Conservation (phyloP, 2,113 vertebrate species). For the Labrus mixtus region DNA sequence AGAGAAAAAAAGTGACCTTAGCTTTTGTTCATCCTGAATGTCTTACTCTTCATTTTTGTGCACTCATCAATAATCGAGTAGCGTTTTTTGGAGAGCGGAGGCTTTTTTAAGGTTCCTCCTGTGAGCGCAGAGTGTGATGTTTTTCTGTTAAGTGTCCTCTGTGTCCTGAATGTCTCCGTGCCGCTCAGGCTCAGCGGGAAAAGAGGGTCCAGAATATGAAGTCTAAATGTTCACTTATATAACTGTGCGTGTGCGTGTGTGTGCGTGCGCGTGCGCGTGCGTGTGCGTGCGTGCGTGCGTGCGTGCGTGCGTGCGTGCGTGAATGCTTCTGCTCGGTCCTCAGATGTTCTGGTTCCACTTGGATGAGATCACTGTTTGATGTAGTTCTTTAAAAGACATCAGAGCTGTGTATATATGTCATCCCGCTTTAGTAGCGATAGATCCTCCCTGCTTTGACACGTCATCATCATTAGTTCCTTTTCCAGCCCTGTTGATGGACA, state of each 20-base stretch:
- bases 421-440: no score
- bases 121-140: conserved; percentile 12
- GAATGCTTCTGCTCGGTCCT: conserved; percentile 4
- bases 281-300: no score
- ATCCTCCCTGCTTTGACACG: conserved; percentile 24
- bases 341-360: conserved; percentile 22
- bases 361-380: conserved; percentile 35
- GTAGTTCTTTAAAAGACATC: conserved; percentile 39
- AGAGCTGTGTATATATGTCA: conserved; percentile 4
- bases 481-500: neutral
- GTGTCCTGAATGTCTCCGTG: neutral
- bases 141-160: conserved; percentile 1
- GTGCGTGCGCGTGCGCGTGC: no score
- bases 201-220: conserved; percentile 3
- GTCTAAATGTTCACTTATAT: conserved; percentile 41
- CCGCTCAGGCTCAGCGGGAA: conserved; percentile 12
- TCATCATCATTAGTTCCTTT: conserved; percentile 48
- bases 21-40: neutral
- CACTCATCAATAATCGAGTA: conserved; percentile 31
- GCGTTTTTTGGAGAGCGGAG: conserved; percentile 21
- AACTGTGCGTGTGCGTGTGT: no score
- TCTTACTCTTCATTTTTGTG: neutral
- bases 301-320: no score
- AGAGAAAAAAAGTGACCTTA: neutral
- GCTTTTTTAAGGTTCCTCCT: conserved; percentile 20